Evolutionary conservation across 2,797 vertebrate species (phyloP).

Genomic region (Anabas testudineus): DNA sequence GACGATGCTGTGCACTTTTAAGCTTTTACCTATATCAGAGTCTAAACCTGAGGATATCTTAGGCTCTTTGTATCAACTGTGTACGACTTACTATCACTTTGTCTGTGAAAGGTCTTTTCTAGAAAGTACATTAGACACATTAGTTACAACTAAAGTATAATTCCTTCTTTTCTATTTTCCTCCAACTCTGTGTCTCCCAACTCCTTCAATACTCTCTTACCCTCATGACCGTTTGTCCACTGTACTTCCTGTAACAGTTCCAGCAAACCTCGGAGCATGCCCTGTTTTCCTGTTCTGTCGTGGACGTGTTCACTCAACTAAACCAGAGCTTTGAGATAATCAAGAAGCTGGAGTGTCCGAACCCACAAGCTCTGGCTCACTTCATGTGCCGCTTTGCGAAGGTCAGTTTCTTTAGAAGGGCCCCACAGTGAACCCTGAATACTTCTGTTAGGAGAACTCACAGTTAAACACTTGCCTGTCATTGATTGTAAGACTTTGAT

Average conservation of each 20-base stretch:
- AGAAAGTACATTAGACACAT: no score
- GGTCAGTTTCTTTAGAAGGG: constrained; percentile 80
- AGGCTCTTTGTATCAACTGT: not conserved
- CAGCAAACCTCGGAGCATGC: constrained; percentile 98
- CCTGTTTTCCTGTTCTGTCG: constrained; percentile 98
- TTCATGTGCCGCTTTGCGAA: constrained; percentile 99
- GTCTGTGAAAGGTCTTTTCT: no score
- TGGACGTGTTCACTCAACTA: constrained; percentile 98
- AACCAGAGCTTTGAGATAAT: constrained; percentile 99
- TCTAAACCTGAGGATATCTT: no score
- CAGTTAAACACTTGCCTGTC: constrained; percentile 49
- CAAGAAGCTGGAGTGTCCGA: constrained; percentile 97
- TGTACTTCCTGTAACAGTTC: constrained; percentile 84
- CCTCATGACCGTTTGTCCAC: not conserved
- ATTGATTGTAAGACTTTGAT: constrained; percentile 42
- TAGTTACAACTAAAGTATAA: no score
- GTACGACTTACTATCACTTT: not conserved
- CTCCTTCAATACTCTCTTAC: not conserved
- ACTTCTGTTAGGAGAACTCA: constrained; percentile 26
- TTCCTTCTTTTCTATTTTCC: not conserved
- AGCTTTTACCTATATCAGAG: no score
- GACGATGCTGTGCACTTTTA: no score
- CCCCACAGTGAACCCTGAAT: constrained; percentile 12
- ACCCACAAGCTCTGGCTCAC: constrained; percentile 97
- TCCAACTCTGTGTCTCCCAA: not conserved